Base-by-base conservation (phyloP, 2,797 vertebrate genomes). In the Carcharodon carcharias region DNA sequence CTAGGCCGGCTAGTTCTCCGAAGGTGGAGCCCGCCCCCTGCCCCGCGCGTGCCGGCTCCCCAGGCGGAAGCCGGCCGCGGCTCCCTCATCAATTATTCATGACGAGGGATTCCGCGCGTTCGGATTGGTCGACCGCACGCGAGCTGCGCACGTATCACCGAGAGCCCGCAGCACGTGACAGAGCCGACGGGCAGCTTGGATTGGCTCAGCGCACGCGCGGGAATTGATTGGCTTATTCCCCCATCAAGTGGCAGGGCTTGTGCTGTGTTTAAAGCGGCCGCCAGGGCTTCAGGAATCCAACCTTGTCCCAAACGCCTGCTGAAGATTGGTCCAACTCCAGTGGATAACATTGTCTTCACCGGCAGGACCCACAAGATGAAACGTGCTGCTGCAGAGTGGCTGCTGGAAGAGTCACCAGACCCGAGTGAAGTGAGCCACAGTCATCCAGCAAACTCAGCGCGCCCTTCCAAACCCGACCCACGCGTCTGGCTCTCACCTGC, bases 401-500 rank as follows among this genome's bases (percentile, higher is more conserved):
- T 97, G 3, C 98, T 98, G n/a, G 96, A 96, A 67, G 96, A 96
- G 96, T 96, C 96, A 71, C 96, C 96, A 54, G 98, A 97, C 96
- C 97, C 96, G 45, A 56, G 73, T 97, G 93, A 88, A 87, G 0
- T 97, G 97, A 96, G 98, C 97, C 18, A 97, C 97, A 96, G 54
- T 93, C 96, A 97, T 94, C 96, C 97, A 95, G 98, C 98, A 96
- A 93, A 40, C 16, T 97, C 97, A 91, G 96, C 97, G 61, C 97
- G 96, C 96, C 96, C 98, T 96, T 96, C 97, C 12, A 97, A 97
- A 96, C 96, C 97, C 96, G 97, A 96, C 97, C 97, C 97, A 91
- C 97, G 98, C 92, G 96, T 97, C 0, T 98, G 98, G 98, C 97
- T 98, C 89, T 97, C 97, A 11, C 96, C 96, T 4, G 67, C 96